Percentiles rank a stretch among this genome's conserved stretches.
These are phyloP conservation scores for Adelges cooleyi DNA, from an alignment of 1,140 invertebrate species.

Conservation along the genomic window DNA sequence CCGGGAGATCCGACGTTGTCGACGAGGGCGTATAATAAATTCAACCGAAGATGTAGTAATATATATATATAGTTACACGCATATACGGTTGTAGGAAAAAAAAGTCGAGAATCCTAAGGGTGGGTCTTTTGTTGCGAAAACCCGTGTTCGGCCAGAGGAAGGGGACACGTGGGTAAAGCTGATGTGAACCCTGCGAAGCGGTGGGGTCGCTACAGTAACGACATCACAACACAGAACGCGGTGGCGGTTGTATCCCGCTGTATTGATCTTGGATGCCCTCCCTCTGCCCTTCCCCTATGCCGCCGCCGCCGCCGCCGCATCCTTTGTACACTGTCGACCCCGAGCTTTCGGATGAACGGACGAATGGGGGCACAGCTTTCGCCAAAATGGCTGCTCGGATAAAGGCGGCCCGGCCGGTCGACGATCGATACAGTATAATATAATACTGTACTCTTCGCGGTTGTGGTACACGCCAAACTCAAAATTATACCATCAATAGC, in stretches of 20 bases:
- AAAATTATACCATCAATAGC: too few relatives aligned
- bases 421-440: too few relatives aligned
- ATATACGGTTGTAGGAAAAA: too few relatives aligned
- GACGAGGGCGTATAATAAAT: not conserved
- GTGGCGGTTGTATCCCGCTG: not conserved
- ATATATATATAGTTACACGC: too few relatives aligned
- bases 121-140: not conserved
- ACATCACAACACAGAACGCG: slow-evolving; percentile 24
- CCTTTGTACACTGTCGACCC: too few relatives aligned
- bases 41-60: too few relatives aligned
- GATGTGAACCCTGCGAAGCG: not conserved
- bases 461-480: too few relatives aligned
- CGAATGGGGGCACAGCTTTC: slow-evolving; percentile 23
- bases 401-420: not conserved
- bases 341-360: slow-evolving; percentile 10
- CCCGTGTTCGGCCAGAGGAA: not conserved
- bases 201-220: slow-evolving; percentile 24
- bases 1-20: slow-evolving; percentile 2
- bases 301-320: not conserved
- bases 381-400: slow-evolving; percentile 16
- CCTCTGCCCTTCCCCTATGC: not conserved
- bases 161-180: too few relatives aligned
- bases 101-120: too few relatives aligned
- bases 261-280: slow-evolving; percentile 9
- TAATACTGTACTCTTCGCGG: too few relatives aligned